Conservation (phyloP, 2,888 invertebrate genomes). For the Lamproptera curius region DNA sequence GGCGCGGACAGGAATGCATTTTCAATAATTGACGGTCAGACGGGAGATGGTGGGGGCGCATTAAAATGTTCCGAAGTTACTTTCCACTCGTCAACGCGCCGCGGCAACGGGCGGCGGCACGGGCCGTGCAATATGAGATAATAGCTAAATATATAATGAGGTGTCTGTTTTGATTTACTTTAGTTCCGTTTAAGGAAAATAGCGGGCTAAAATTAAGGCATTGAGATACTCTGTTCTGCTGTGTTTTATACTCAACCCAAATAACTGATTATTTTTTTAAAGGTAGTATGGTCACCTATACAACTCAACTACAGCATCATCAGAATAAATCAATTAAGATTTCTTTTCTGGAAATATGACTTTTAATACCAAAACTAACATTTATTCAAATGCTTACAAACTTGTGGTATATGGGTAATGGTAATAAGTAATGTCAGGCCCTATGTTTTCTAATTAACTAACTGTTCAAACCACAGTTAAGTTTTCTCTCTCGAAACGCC, state of each 20-base stretch:
- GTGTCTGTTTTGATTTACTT: neutral
- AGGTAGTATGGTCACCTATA: neutral
- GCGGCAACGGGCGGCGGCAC: slow-evolving; percentile 15
- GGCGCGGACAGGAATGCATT: slow-evolving; percentile 70
- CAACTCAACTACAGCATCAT: neutral
- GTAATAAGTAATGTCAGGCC: neutral
- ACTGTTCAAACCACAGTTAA: slow-evolving; percentile 20
- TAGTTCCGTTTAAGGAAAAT: neutral
- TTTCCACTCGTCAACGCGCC: slow-evolving; percentile 47
- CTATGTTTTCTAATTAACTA: slow-evolving; percentile 22
- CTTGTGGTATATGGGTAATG: no score
- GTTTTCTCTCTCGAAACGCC: slow-evolving; percentile 14
- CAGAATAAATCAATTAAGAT: neutral
- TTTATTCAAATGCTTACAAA: no score
- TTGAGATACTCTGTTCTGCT: neutral
- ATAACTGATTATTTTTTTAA: neutral
- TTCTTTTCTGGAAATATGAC: no score
- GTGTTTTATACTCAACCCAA: neutral
- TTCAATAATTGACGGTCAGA: slow-evolving; percentile 78
- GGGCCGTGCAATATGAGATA: neutral
- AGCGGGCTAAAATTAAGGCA: neutral
- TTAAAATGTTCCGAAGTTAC: slow-evolving; percentile 64
- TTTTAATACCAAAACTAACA: no score
- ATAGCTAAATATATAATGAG: neutral
- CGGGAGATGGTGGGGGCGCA: slow-evolving; percentile 63